Base-by-base conservation (phyloP, 2,888 invertebrate genomes). In the Pteria penguin region DNA sequence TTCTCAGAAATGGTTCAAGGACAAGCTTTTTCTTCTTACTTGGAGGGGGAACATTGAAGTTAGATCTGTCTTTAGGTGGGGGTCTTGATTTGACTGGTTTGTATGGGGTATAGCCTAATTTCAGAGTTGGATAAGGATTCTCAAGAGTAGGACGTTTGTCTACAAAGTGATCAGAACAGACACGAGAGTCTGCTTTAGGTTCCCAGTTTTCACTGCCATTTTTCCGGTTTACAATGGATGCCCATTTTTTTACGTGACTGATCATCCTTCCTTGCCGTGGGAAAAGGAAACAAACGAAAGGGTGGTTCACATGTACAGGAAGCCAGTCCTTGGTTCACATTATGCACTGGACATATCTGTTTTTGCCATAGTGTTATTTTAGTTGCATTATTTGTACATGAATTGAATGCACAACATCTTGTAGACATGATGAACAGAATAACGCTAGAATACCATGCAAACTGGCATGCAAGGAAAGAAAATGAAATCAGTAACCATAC, bases 71-170 rank as follows among this genome's bases (percentile, higher is more conserved):
- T 57, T 33, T 57, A 24, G 58, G 60, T 57, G 69, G 69, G 18
- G 69, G 69, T 27, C 58, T 69, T 2, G 70, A n/a, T 26, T 4
- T 52, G 22, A 61, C 52, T 8, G 18, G 36, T n/a, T 61, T 18
- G 33, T 22, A 26, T 1, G 27, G 11, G n/a, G 31, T 55, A 45
- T 70, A 70, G 26, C 45, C 70, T 2, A 70, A 29, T n/a, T 60
- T 61, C 22, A 70, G 8, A 18, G 70, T 22, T 27, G 52, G 61
- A 52, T 70, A 70, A 22, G 61, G 61, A 33, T 70, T 70, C 27
- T 31, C 45, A n/a, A 29, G 27, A n/a, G 61, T 61, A 33, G 61
- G 45, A n/a, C 14, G 36, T 5, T 52, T 27, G 26, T 70, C 70
- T 5, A 62, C 27, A 61, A 62, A 61, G 33, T 61, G 60, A 4